Conservation (phyloP, 2,797 vertebrate species). For the Chelonia mydas region DNA sequence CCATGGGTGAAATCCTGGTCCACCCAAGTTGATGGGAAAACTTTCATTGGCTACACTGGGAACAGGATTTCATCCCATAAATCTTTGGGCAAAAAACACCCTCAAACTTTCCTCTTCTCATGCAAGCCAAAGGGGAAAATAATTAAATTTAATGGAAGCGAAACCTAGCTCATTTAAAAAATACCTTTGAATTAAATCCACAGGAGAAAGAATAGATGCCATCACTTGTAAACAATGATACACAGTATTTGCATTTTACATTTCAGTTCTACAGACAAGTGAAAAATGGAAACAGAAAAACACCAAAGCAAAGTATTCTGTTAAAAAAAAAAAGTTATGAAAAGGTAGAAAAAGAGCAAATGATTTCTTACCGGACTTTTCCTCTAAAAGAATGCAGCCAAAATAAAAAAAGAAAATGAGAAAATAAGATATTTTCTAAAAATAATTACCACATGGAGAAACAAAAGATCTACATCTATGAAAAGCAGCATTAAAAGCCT, state of each 20-base stretch:
- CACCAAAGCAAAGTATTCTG: not conserved
- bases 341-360: not conserved
- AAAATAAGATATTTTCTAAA: constrained; percentile 35
- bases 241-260: not conserved
- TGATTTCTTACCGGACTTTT: constrained; percentile 95
- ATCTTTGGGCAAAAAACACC: rapidly evolving
- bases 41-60: not conserved
- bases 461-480: not conserved
- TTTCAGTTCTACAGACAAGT: not conserved
- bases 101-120: not conserved
- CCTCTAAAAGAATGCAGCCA: constrained; percentile 86
- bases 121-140: not conserved
- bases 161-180: not conserved
- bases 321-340: not conserved
- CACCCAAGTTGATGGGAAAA: not conserved
- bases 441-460: not conserved
- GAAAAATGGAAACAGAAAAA: not conserved
- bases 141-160: not conserved
- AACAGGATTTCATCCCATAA: not conserved
- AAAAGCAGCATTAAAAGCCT: not conserved
- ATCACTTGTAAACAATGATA: rapidly evolving
- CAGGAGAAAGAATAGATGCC: rapidly evolving
- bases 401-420: constrained; percentile 66
- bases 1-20: rapidly evolving
- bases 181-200: not conserved